Base-by-base conservation (phyloP, 2,888 invertebrate genomes). In the Hypolimnas misippus region DNA sequence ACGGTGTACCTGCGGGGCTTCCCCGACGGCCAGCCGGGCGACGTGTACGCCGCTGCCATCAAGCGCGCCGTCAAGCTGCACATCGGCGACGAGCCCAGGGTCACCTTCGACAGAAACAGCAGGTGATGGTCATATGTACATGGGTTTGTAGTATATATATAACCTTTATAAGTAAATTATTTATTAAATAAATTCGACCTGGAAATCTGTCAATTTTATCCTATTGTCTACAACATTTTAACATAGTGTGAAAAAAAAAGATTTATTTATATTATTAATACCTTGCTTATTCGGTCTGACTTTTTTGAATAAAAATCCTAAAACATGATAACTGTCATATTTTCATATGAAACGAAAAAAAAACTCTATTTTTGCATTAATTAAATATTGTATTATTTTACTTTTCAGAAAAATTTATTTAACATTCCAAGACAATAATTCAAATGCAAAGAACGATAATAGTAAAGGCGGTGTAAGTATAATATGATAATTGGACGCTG, bases 1-100 rank as follows among this genome's bases (percentile, higher is more conserved):
- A 96, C 98, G 0, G 96, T 91, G 8, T 91, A 83, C 66, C 63
- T 91, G 70, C 80, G 76, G 59, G 93, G 93, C 59, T 94, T 94
- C 79, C 93, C 94, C 38, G 79, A 84, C 0, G 83, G 93, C 5
- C 96, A 96, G 75, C 96, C 97, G 7, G 95, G 95, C 0, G 91
- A 93, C 50, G 77, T 97, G 4, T 97, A 97, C 78, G 92, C 94
- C 0, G 82, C 93, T 8, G 87, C 93, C 1, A 93, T 97, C 31
- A 95, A 94, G 76, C 89, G 94, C 1, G 70, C 93, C 0, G 92
- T 96, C 8, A 75, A 76, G 12, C 82, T 92, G 31, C 86, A 92
- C 63, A 89, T 93, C 16, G 82, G 88, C 0, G 92, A 93, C 56
- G 92, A 93, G 61, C 86, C 93, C 1, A 82, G 92, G 2, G 93